These are phyloP conservation scores for Crossaster papposus DNA, from an alignment of 53 echinoderm and acorn worm genomes.

Conservation along the genomic window DNA sequence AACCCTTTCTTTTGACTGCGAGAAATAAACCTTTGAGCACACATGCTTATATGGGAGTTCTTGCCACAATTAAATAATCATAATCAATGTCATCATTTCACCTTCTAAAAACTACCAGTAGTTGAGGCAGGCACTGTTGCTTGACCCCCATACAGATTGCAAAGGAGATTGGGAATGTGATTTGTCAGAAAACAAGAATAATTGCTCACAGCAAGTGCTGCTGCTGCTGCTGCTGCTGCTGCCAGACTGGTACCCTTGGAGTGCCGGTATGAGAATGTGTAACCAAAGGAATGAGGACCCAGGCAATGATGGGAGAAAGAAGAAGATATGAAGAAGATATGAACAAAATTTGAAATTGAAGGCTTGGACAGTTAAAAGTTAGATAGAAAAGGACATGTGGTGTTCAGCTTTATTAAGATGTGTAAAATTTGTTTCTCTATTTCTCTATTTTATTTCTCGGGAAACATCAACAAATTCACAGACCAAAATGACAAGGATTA, in stretches of 20 bases:
- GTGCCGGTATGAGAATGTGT: neutral
- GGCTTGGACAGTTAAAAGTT: neutral
- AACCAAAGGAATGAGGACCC: neutral
- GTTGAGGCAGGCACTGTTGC: neutral
- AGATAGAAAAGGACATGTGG: neutral
- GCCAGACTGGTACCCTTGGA: no score
- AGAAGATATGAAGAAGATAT: neutral
- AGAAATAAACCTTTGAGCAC: no score
- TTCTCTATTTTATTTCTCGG: no score
- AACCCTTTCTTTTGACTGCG: no score
- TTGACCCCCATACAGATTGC: neutral
- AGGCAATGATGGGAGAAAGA: neutral
- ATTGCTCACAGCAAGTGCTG: neutral
- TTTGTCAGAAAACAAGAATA: neutral
- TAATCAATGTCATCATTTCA: no score
- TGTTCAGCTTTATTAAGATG: neutral
- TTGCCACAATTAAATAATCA: no score
- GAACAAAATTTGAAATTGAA: neutral
- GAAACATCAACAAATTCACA: no score
- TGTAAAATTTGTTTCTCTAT: neutral
- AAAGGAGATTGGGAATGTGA: neutral
- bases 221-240: neutral
- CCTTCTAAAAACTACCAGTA: neutral
- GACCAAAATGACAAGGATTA: no score
- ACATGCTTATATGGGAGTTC: no score